Conservation (phyloP, 2,888 invertebrate genomes). For the Yponomeuta sedellus region DNA sequence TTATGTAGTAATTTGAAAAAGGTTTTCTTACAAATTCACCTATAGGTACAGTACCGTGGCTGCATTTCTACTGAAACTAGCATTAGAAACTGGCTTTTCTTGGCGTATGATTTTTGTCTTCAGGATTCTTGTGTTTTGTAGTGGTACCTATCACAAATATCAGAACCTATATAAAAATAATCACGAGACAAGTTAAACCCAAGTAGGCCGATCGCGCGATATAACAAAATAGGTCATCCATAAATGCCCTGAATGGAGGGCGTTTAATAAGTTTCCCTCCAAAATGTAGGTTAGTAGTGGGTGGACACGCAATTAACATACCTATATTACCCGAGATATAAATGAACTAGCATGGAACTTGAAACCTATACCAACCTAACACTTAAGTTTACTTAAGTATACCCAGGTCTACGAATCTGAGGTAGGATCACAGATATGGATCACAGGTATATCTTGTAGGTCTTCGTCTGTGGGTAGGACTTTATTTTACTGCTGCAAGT, state of each 20-base stretch:
- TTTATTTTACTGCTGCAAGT: neutral
- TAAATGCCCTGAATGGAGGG: conserved; percentile 53
- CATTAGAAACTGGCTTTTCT: too few species aligned
- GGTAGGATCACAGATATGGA: too few species aligned
- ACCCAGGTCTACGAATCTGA: too few species aligned
- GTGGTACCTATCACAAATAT: neutral
- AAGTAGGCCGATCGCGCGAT: conserved; percentile 67
- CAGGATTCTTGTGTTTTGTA: too few species aligned
- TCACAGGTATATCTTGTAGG: too few species aligned
- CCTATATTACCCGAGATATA: conserved; percentile 21
- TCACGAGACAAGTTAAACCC: conserved; percentile 7
- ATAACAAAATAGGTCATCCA: conserved; percentile 62
- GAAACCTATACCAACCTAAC: neutral
- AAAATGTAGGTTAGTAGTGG: conserved; percentile 66
- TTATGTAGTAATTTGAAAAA: neutral
- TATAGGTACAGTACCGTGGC: too few species aligned
- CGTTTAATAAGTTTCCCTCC: conserved; percentile 50
- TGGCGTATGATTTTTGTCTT: too few species aligned
- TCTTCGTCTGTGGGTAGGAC: too few species aligned
- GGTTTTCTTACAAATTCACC: neutral
- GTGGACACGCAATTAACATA: conserved; percentile 57
- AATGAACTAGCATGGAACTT: neutral
- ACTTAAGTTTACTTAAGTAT: too few species aligned
- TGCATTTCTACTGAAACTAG: too few species aligned
- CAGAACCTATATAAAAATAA: neutral